Percentiles rank a stretch among this genome's conserved stretches.
These are phyloP conservation scores for Sporophila hypoxantha DNA, from an alignment of 2,113 vertebrate genomes.

Conservation along the genomic window DNA sequence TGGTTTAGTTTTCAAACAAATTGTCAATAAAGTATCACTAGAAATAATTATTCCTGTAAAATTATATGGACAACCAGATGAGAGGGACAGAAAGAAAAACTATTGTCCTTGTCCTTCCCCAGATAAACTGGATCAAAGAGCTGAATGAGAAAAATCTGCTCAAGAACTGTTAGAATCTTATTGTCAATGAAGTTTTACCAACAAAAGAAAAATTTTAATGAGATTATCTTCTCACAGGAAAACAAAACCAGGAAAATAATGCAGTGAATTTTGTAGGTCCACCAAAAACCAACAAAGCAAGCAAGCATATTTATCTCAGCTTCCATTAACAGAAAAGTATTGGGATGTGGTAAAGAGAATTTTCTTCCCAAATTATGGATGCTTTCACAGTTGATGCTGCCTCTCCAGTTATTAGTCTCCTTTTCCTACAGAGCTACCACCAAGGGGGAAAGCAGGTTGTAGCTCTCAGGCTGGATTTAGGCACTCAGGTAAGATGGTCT, in stretches of 20 bases:
- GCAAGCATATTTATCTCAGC: neutral
- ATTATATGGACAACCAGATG: neutral
- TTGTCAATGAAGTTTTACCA: neutral
- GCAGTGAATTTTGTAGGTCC: neutral
- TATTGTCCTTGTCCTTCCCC: neutral
- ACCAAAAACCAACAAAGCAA: neutral
- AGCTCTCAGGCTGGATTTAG: neutral
- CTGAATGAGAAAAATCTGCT: neutral
- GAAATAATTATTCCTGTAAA: constrained; percentile 4
- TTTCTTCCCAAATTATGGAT: neutral
- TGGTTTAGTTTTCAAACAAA: neutral
- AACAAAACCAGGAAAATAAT: neutral
- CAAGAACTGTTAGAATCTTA: neutral
- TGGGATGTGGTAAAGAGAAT: neutral
- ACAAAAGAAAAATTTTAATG: neutral
- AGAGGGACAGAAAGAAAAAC: neutral
- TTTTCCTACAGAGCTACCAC: neutral
- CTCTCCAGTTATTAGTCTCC: neutral
- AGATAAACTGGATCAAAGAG: neutral
- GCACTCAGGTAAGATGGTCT: neutral
- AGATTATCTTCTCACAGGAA: neutral
- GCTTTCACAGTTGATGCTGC: neutral
- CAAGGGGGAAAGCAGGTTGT: neutral
- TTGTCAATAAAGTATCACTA: neutral
- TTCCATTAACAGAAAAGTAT: neutral